Evolutionary conservation across 2,888 invertebrate species (phyloP).

Genomic region (Slavum lentiscoides): DNA sequence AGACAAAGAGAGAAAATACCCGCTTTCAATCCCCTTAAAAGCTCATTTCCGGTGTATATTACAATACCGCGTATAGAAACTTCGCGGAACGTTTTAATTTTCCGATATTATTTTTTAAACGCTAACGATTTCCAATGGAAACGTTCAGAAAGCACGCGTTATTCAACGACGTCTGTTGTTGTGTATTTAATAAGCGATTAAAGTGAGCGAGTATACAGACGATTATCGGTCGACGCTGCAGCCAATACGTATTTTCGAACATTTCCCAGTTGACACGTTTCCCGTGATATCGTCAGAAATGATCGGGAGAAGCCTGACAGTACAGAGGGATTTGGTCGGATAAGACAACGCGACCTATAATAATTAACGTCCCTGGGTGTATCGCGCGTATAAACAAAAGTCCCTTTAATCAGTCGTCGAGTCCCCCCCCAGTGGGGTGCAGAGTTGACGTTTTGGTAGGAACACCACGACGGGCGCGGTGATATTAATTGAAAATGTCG

Average conservation of each 20-base stretch:
- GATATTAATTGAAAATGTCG: constrained; percentile 53
- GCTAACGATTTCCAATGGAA: too few relatives aligned
- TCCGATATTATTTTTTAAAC: too few relatives aligned
- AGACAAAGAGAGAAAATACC: too few relatives aligned
- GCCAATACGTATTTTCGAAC: background rate
- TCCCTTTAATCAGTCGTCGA: constrained; percentile 46
- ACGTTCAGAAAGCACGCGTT: too few relatives aligned
- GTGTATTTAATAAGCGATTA: too few relatives aligned
- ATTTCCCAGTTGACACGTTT: background rate
- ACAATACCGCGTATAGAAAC: too few relatives aligned
- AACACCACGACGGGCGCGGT: background rate
- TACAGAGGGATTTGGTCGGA: constrained; percentile 31
- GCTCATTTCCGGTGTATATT: too few relatives aligned
- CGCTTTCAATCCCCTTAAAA: too few relatives aligned
- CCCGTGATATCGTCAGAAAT: constrained; percentile 26
- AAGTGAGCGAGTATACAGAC: too few relatives aligned
- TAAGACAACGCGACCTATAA: constrained; percentile 42
- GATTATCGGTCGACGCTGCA: too few relatives aligned
- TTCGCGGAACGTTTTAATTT: too few relatives aligned
- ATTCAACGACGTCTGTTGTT: too few relatives aligned
- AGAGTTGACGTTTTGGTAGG: constrained; percentile 31
- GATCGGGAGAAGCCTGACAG: constrained; percentile 15
- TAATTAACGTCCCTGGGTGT: constrained; percentile 37
- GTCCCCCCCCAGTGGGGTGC: background rate
- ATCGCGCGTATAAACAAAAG: constrained; percentile 36